Conservation (phyloP, 2,113 vertebrate genomes). For the Notothenia rossii region DNA sequence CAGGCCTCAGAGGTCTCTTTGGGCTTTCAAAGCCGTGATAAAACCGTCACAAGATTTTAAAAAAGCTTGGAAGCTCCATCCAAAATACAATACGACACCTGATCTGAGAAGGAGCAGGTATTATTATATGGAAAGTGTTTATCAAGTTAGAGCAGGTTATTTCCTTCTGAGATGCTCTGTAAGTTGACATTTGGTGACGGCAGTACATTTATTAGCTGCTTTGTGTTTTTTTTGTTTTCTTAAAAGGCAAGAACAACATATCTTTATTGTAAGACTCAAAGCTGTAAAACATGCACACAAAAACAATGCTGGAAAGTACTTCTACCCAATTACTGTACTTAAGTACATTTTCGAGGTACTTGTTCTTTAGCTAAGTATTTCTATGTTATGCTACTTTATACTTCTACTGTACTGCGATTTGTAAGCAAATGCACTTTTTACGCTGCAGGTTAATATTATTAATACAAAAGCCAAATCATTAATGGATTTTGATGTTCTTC, state of each 20-base stretch:
- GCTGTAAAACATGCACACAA: no score
- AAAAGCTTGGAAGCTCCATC: constrained; percentile 43
- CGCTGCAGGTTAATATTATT: neutral
- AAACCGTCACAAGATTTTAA: constrained; percentile 48
- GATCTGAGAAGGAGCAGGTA: neutral
- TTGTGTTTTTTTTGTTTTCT: no score
- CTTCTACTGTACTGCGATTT: no score
- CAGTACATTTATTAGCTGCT: neutral
- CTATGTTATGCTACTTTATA: no score
- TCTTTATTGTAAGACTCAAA: no score
- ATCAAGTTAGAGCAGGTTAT: constrained; percentile 7
- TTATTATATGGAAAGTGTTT: neutral
- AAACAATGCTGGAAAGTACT: no score
- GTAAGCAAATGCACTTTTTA: no score
- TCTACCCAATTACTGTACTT: no score
- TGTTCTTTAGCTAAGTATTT: no score
- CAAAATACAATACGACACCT: constrained; percentile 14
- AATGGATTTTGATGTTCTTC: no score
- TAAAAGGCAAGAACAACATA: neutral
- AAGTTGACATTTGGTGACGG: neutral
- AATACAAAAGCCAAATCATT: no score
- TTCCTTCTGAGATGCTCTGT: constrained; percentile 2
- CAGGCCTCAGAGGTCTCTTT: constrained; percentile 53
- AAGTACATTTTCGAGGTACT: no score
- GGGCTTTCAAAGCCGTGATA: constrained; percentile 54